A percentile compares a stretch with the other conserved stretches of the same genome.
Evolutionary conservation across 2,888 invertebrate genomes (phyloP).

Genomic region (Hemicrepidius hirtus): DNA sequence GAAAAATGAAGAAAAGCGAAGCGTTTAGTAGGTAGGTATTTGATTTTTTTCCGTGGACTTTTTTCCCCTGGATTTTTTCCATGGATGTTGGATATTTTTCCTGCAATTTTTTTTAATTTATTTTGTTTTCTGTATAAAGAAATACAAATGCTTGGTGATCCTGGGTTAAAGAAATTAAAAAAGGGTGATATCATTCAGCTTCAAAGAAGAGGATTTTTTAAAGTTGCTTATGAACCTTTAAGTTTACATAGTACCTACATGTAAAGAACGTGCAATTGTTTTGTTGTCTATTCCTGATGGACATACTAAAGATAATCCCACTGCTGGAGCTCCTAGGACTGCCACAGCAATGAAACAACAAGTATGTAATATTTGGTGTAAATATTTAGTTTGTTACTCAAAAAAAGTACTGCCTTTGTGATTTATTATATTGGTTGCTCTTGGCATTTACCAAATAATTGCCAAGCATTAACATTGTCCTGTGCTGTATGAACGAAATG

Average conservation of each 20-base stretch:
- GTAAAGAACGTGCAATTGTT: conserved; percentile 84
- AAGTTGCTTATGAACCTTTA: conserved; percentile 83
- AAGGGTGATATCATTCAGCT: conserved; percentile 97
- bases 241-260: conserved; percentile 83
- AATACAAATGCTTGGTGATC: conserved; percentile 92
- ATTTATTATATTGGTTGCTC: too few species aligned
- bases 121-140: conserved; percentile 77
- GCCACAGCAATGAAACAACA: conserved; percentile 45
- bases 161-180: conserved; percentile 85
- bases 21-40: too few species aligned
- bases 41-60: too few species aligned
- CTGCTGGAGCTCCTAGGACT: conserved; percentile 69
- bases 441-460: too few species aligned
- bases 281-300: conserved; percentile 98
- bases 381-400: conserved; percentile 37
- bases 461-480: too few species aligned
- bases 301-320: conserved; percentile 85
- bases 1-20: too few species aligned
- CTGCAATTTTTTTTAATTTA: background rate
- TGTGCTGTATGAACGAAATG: too few species aligned
- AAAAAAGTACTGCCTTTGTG: background rate
- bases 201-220: conserved; percentile 96
- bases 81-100: too few species aligned
- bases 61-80: too few species aligned
- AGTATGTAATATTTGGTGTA: conserved; percentile 55